Conservation (phyloP, 30 jellyfish, hydroid and myxozoan genomes). For the Sanderia malayensis region DNA sequence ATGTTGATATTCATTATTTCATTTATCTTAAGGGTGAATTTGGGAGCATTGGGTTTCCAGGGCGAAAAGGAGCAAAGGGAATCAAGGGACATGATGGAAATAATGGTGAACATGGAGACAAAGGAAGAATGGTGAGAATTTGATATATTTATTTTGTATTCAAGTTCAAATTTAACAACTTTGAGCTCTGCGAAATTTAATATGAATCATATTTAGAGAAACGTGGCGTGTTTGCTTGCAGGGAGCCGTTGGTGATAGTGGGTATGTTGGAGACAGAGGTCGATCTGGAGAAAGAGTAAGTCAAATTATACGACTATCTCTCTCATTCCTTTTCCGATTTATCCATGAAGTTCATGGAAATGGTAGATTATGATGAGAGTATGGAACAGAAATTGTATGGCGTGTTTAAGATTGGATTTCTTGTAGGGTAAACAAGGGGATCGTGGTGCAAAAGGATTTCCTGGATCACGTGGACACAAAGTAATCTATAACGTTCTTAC, state of each 20-base stretch:
- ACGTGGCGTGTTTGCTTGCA: too few species aligned
- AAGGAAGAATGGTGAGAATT: conserved; percentile 44
- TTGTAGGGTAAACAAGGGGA: conserved; percentile 45
- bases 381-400: too few species aligned
- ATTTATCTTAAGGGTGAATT: conserved; percentile 27
- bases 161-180: neutral
- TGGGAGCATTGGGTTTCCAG: conserved; percentile 43
- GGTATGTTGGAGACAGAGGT: conserved; percentile 56
- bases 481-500: too few species aligned
- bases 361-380: too few species aligned
- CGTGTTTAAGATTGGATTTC: too few species aligned
- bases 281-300: conserved; percentile 58
- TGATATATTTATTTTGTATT: neutral
- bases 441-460: conserved; percentile 42
- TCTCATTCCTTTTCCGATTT: too few species aligned
- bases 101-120: conserved; percentile 39
- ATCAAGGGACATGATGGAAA: conserved; percentile 46
- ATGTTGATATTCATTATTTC: neutral
- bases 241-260: conserved; percentile 50
- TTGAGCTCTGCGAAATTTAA: neutral
- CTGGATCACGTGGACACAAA: conserved; percentile 46
- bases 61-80: conserved; percentile 56
- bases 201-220: too few species aligned
- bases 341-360: too few species aligned
- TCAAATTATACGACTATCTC: too few species aligned